These are phyloP conservation scores for Mobula birostris DNA, from an alignment of 2,113 vertebrate species.

Conservation along the genomic window DNA sequence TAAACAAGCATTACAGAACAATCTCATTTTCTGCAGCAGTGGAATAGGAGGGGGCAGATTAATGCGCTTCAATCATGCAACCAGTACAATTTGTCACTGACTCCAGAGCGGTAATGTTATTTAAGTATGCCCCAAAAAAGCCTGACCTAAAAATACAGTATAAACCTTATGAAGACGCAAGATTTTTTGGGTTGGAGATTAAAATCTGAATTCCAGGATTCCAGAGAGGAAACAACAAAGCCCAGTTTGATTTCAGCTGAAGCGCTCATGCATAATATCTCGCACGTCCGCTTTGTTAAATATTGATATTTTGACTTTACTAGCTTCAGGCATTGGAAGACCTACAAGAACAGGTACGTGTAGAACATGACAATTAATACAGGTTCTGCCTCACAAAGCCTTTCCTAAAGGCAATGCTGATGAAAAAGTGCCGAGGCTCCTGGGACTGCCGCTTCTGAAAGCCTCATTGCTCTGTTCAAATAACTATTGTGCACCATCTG, in stretches of 20 bases:
- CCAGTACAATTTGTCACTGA: neutral
- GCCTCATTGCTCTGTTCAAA: constrained; percentile 32
- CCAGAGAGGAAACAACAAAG: neutral
- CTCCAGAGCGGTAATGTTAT: neutral
- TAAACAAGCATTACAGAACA: neutral
- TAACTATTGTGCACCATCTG: constrained; percentile 25
- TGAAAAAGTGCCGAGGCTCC: constrained; percentile 13
- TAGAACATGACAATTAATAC: constrained; percentile 39
- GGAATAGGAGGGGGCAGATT: neutral
- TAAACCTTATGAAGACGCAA: neutral
- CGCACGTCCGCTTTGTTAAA: constrained; percentile 36
- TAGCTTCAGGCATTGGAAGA: constrained; percentile 36
- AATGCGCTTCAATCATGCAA: neutral
- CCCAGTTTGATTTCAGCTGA: neutral
- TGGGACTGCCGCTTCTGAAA: constrained; percentile 33
- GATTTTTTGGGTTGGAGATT: neutral
- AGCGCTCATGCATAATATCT: neutral
- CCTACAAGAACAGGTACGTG: constrained; percentile 37
- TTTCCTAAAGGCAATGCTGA: constrained; percentile 25
- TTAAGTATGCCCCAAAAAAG: neutral
- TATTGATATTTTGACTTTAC: constrained; percentile 39
- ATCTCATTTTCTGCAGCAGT: neutral
- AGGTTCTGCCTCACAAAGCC: constrained; percentile 35
- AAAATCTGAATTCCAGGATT: neutral
- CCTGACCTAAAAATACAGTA: neutral